Conservation (phyloP, 2,797 vertebrate species). For the Sciaenops ocellatus region DNA sequence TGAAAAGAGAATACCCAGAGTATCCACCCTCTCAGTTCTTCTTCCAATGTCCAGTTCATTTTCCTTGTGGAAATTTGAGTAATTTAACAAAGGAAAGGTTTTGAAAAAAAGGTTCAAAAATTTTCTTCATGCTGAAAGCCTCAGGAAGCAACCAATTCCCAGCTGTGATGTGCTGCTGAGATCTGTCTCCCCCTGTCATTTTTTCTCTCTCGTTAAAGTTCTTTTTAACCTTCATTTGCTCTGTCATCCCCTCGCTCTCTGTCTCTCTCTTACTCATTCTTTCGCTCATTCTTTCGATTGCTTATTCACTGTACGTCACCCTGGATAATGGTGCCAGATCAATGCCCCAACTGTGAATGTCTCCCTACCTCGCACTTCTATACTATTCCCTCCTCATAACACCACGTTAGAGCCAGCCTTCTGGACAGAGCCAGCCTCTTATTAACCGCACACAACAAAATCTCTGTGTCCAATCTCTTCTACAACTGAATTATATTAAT, state of each 20-base stretch:
- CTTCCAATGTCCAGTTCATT: constrained; percentile 18
- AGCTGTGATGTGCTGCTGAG: constrained; percentile 47
- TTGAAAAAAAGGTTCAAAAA: constrained; percentile 40
- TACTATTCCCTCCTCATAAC: constrained; percentile 31
- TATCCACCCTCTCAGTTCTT: neutral
- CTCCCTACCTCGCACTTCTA: constrained; percentile 20
- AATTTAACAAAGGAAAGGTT: constrained; percentile 53
- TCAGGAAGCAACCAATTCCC: constrained; percentile 47
- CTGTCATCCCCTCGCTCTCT: constrained; percentile 16
- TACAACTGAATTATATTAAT: constrained; percentile 72
- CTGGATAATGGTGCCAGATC: constrained; percentile 54
- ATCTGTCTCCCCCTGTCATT: constrained; percentile 43
- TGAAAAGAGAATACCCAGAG: constrained; percentile 5
- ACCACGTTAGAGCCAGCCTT: constrained; percentile 45
- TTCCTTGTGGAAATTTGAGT: constrained; percentile 20
- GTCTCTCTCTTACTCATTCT: constrained; percentile 5
- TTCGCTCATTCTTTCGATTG: constrained; percentile 28
- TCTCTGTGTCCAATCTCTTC: constrained; percentile 65
- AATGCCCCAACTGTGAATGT: constrained; percentile 42
- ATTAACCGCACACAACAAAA: constrained; percentile 63
- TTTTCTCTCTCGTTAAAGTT: constrained; percentile 56
- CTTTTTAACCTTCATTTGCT: constrained; percentile 45
- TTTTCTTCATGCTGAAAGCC: constrained; percentile 37
- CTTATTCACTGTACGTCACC: constrained; percentile 52
- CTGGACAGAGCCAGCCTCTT: constrained; percentile 57